Evolutionary conservation across 2,797 vertebrate genomes (phyloP).

Genomic region (Caiman crocodilus): DNA sequence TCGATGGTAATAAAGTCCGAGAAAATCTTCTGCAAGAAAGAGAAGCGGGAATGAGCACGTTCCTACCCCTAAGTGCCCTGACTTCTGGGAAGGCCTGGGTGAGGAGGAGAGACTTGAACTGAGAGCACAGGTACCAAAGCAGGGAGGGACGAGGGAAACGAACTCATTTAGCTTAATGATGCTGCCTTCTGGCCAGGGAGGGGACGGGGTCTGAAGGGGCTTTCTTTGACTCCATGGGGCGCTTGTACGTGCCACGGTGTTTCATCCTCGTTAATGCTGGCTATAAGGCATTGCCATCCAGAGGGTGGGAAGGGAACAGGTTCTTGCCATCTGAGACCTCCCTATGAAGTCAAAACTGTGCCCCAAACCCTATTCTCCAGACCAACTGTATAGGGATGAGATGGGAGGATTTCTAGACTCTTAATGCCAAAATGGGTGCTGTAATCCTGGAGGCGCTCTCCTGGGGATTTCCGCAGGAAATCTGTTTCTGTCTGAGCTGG

Average conservation of each 20-base stretch:
- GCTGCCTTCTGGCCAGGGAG: neutral
- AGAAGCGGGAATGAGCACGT: neutral
- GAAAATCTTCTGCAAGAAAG: slow-evolving; percentile 81
- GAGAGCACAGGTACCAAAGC: neutral
- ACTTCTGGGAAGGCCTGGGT: neutral
- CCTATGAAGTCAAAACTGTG: neutral
- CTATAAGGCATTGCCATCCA: too few relatives aligned
- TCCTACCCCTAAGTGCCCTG: neutral
- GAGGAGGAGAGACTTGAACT: neutral
- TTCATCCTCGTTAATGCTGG: neutral
- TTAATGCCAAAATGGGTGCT: neutral
- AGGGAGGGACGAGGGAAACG: too few relatives aligned
- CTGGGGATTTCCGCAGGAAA: neutral
- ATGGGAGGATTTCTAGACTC: neutral
- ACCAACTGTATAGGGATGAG: neutral
- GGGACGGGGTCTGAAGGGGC: too few relatives aligned
- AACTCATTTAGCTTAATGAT: rapidly evolving
- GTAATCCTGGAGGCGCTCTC: neutral
- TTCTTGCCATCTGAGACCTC: neutral
- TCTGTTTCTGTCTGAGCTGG: neutral
- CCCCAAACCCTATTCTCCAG: neutral
- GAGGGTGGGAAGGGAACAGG: neutral
- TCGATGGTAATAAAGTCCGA: slow-evolving; percentile 87
- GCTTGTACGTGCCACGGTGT: neutral
- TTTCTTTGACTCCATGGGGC: too few relatives aligned